phyloP scores from a whole-genome alignment of 2,888 invertebrate species.

The Piscicola geometra region DNA sequence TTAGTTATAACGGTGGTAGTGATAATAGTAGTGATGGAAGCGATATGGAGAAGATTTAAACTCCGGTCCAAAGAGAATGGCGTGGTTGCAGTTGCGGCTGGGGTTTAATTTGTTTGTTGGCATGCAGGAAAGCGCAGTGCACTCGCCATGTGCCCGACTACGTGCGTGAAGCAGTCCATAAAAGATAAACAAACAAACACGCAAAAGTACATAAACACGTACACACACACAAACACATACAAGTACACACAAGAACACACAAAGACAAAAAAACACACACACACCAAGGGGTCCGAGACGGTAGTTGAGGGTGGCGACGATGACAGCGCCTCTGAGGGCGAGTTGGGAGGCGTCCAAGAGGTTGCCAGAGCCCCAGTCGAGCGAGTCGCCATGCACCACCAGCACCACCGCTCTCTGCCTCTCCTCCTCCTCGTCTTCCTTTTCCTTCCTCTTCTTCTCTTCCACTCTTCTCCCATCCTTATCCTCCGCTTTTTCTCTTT shows the following conservation, averaged over 20 bases:
- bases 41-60: too few species aligned
- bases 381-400: not conserved
- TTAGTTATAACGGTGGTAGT: too few species aligned
- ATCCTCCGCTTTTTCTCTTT: not conserved
- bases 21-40: too few species aligned
- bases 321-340: not conserved
- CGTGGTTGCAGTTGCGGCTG: too few species aligned
- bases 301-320: conserved; percentile 25
- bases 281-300: conserved; percentile 20
- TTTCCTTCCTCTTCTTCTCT: conserved; percentile 5
- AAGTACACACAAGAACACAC: not conserved
- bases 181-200: not conserved
- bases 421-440: conserved; percentile 18
- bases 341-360: not conserved
- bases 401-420: not conserved
- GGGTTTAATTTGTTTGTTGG: too few species aligned
- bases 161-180: too few species aligned
- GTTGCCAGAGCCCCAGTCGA: conserved; percentile 20
- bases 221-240: too few species aligned
- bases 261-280: too few species aligned
- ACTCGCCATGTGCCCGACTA: too few species aligned
- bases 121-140: too few species aligned
- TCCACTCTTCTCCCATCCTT: not conserved
- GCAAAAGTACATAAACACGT: not conserved
- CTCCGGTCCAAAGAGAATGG: too few species aligned